phyloP scores from a whole-genome alignment of 2,888 invertebrate genomes.

The Eupelmus urozonus region DNA sequence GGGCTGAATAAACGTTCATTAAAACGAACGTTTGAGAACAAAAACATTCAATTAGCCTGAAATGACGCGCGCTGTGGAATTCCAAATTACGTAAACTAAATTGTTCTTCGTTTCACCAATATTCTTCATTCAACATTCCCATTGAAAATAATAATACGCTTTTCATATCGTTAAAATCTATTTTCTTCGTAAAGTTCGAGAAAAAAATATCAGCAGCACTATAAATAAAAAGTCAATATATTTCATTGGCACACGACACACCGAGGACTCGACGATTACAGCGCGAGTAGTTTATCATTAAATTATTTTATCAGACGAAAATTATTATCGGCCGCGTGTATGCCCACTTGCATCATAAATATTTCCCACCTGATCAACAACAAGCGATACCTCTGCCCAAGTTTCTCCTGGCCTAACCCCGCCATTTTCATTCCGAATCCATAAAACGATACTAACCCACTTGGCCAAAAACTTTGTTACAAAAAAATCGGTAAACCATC shows the following conservation, averaged over 20 bases:
- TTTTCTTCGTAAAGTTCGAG: neutral
- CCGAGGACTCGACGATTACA: no score
- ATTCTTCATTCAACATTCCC: no score
- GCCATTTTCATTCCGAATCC: neutral
- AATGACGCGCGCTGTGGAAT: no score
- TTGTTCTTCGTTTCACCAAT: no score
- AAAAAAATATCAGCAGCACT: neutral
- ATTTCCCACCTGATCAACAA: conserved; percentile 22
- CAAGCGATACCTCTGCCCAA: neutral
- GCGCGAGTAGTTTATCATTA: conserved; percentile 4
- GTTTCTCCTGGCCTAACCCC: neutral
- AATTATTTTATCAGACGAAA: conserved; percentile 39
- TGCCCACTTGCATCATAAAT: conserved; percentile 32
- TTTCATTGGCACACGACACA: no score
- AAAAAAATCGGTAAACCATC: no score
- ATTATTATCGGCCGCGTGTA: conserved; percentile 26
- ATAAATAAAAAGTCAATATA: neutral
- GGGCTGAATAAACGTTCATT: no score
- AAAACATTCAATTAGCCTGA: no score
- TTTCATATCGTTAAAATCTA: neutral
- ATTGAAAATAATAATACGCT: neutral
- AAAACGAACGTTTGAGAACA: no score
- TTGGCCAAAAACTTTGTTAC: no score
- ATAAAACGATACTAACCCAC: no score
- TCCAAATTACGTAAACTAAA: no score